Evolutionary conservation across 2,797 vertebrate genomes (phyloP), one percentile per base, ranked within the genome.

Genomic region (Enteromius mattozi): DNA sequence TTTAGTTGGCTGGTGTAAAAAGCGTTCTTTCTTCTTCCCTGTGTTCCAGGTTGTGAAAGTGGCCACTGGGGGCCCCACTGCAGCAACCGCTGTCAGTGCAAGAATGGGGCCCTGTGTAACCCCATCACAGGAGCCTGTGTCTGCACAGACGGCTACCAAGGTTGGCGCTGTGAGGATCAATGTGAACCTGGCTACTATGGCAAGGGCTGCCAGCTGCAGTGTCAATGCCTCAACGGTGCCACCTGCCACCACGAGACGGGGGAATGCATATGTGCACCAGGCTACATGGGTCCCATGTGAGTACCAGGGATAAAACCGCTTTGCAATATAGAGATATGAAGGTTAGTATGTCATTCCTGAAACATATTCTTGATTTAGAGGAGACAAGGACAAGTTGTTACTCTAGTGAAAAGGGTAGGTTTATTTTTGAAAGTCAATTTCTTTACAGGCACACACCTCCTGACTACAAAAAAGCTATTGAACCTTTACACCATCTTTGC

Each of bases 61-160:
- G 97, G 98, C 89, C 97, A 95, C 94, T 99, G 98, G 98, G 98
- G 98, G 0, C 98, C 98, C 8, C 98, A 99, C 83, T 99, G 98
- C 95, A 99, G 97, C 92, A 99, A 97, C 92, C 96, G 97, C 0
- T 99, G 98, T 93, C 98, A 99, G 88, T 99, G 98, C 87, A 98
- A 97, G 92, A 99, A 99, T 0, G 97, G 94, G n/a, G 98, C 97
- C 9, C 96, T 98, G 90, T 99, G 98, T 92, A 99, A 99, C 94
- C 98, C 98, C 91, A 99, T 99, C 96, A 99, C 98, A 0, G 98
- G 98, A 0, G 98, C 98, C 87, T 99, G 98, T 19, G 97, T 99
- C 84, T 99, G 98, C 70, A 96, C 97, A 0, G 96, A 97, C 0
- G 98, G 98, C 12, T 99, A 96, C 94, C 96, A 95, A 68, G 98